Base-by-base conservation (phyloP, 2,888 invertebrate species). In the Melipona beecheii region DNA sequence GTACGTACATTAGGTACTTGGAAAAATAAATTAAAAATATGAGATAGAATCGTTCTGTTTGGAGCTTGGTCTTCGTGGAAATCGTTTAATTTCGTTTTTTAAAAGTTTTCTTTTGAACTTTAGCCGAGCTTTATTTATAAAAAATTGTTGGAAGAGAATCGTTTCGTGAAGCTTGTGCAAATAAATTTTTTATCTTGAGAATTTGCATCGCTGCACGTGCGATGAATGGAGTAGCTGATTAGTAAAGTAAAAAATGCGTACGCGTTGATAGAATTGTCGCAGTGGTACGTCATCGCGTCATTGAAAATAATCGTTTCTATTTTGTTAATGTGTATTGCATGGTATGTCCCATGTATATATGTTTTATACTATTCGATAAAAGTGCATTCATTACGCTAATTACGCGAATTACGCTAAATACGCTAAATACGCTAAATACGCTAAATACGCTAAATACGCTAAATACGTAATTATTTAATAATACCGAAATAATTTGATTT, bases 261-360 rank as follows among this genome's bases (percentile, higher is more conserved):
- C 65, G 50, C 79, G 80, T 78, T 84, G 58, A 72, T 68, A 65
- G 17, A 54, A 76, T 56, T 83, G 74, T 66, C 52, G 77, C 66
- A 81, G 78, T 75, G 64, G 1, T n/a, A 19, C 54, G 54, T 58
- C 75, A 66, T 80, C 52, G 1, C 43, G 54, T 36, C 50, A 36
- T 75, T 71, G 27, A 58, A 69, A 73, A 50, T 64, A 36, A 71
- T 60, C 43, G 24, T 49, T 71, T 58, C 17, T 27, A 17, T 5
- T 50, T 31, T 6, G 13, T 36, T 31, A 31, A 31, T 31, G 36
- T 0, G 36, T 36, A 36, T 36, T 36, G 9, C 36, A 36, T 1
- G 36, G 0, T 9, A 36, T 9, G 9, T 36, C 36, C 9, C 9
- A 36, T 9, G 36, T 36, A 36, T 0, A 9, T 36, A 6, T 9